Percentiles rank a stretch among this genome's conserved stretches.
Evolutionary conservation across 2,888 invertebrate genomes (phyloP).

Genomic region (Machimus atricapillus): DNA sequence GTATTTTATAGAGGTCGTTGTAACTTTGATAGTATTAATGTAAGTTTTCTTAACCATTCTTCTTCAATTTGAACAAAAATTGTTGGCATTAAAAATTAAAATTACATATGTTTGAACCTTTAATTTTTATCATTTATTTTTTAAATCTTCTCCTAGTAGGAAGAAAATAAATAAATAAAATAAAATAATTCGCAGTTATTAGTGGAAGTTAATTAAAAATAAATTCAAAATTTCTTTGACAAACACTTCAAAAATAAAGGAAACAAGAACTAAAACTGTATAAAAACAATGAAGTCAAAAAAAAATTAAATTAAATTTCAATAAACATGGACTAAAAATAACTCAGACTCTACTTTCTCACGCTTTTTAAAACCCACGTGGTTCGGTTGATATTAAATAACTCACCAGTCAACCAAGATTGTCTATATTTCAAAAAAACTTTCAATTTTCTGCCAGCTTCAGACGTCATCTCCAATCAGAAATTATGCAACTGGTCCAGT

Average conservation of each 20-base stretch:
- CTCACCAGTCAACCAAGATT: not conserved
- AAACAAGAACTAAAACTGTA: not conserved
- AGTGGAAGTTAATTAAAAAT: too few species aligned
- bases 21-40: too few species aligned
- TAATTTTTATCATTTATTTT: too few species aligned
- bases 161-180: too few species aligned
- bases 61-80: not conserved
- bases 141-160: too few species aligned
- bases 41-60: not conserved
- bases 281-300: not conserved
- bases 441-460: not conserved
- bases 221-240: not conserved
- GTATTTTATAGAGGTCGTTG: not conserved
- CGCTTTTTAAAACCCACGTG: not conserved
- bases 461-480: not conserved
- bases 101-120: too few species aligned
- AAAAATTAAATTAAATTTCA: not conserved
- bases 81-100: too few species aligned
- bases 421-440: not conserved
- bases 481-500: not conserved
- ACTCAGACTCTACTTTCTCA: not conserved
- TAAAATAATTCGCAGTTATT: too few species aligned
- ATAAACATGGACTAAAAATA: not conserved
- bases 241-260: not conserved
- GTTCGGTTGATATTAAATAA: not conserved